Base-by-base conservation (phyloP, 2,888 invertebrate species). In the Metalampra italica region DNA sequence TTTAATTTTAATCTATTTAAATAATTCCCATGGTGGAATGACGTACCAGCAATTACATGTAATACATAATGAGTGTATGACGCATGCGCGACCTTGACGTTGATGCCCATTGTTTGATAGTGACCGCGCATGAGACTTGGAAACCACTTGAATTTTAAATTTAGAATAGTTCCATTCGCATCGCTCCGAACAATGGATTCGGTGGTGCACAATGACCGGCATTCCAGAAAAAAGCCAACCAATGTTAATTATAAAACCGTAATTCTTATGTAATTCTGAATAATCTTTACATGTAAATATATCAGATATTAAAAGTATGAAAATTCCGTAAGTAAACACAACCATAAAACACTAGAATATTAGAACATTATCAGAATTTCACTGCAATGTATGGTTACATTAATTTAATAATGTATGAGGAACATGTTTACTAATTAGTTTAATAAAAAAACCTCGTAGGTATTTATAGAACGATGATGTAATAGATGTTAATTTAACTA, bases 71-170 rank as follows among this genome's bases (percentile, higher is more conserved):
- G 75, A 68, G 68, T 7, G 11, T 72, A 66, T 82, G 81, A 82
- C 79, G 80, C 74, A 66, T 57, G 56, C 60, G 55, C 71, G 86
- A 68, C 87, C 87, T 88, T 88, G 84, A 71, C 66, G 78, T 67
- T 75, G 74, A 75, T 72, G 77, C 74, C 79, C 72, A 87, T 87
- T 88, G 87, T 88, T 77, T 78, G 75, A 74, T 72, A 68, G 60
- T 53, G 62, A 53, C 58, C 66, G 62, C 59, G 60, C 54, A 56
- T 54, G 64, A 62, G 57, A 64, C 64, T 55, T 63, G 60, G 61
- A 66, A 69, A 60, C 56, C 47, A 60, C 59, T 63, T 60, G 57
- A 59, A 62, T 64, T 74, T 68, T 67, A 76, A 70, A 77, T 71
- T 71, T 69, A 70, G 66, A 68, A 64, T 38, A 43, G 15, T 43